Evolutionary conservation across 92 coral and sea anemone genomes (phyloP).

Genomic region (Heteractis magnifica): DNA sequence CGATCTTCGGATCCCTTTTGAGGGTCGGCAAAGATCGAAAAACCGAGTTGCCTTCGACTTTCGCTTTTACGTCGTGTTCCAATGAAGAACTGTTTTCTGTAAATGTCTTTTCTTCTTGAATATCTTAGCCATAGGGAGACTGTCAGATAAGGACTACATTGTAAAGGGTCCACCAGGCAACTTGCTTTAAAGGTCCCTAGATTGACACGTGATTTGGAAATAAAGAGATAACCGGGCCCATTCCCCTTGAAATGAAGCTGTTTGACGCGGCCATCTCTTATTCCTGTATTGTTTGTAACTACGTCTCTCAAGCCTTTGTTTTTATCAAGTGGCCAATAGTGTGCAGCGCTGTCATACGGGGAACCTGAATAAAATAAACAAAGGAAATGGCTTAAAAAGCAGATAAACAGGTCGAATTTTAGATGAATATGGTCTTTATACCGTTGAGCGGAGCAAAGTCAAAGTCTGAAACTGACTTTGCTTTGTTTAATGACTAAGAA

Average conservation of each 20-base stretch:
- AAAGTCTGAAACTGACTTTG: no score
- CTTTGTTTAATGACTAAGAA: no score
- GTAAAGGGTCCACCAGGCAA: constrained; percentile 64
- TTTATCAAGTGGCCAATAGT: constrained; percentile 79
- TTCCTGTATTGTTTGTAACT: constrained; percentile 49
- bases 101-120: constrained; percentile 9
- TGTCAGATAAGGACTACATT: constrained; percentile 50
- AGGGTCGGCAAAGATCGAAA: constrained; percentile 58
- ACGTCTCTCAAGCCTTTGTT: constrained; percentile 42
- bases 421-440: neutral
- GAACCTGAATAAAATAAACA: neutral
- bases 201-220: constrained; percentile 46
- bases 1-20: constrained; percentile 29
- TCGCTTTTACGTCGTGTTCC: constrained; percentile 53
- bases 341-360: constrained; percentile 42
- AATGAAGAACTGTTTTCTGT: constrained; percentile 42
- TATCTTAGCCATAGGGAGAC: constrained; percentile 76
- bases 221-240: constrained; percentile 52
- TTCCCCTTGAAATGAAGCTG: constrained; percentile 46
- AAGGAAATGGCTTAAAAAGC: neutral
- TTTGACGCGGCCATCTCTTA: constrained; percentile 42
- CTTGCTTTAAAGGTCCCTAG: constrained; percentile 55
- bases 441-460: no score
- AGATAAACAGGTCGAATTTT: neutral
- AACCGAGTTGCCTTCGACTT: constrained; percentile 39